These are phyloP conservation scores for Drosophila falleni DNA, from an alignment of 2,888 invertebrate genomes.

Conservation along the genomic window DNA sequence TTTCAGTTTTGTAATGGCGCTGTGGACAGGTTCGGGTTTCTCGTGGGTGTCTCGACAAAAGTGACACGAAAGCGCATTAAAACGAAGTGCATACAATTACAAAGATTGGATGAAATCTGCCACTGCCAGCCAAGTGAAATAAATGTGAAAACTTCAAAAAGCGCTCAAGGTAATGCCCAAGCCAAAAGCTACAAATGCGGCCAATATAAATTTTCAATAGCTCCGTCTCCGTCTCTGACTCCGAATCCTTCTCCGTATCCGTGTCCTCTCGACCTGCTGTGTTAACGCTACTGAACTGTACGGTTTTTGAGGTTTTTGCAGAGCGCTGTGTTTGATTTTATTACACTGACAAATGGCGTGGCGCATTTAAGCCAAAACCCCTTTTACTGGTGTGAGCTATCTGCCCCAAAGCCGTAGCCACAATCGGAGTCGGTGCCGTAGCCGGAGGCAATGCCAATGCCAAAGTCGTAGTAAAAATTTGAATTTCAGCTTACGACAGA, in stretches of 20 bases:
- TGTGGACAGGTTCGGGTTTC: slow-evolving; percentile 22
- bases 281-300: slow-evolving; percentile 47
- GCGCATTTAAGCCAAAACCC: slow-evolving; percentile 77
- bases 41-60: slow-evolving; percentile 40
- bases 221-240: slow-evolving; percentile 3
- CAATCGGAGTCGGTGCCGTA: neutral
- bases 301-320: slow-evolving; percentile 72
- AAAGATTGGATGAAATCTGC: slow-evolving; percentile 75
- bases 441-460: slow-evolving; percentile 23
- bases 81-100: slow-evolving; percentile 79
- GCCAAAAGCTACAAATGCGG: slow-evolving; percentile 74
- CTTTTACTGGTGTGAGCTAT: slow-evolving; percentile 38
- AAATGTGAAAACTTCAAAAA: slow-evolving; percentile 80
- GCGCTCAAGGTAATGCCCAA: slow-evolving; percentile 75
- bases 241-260: neutral
- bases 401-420: neutral
- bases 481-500: slow-evolving; percentile 76
- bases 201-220: slow-evolving; percentile 80
- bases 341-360: slow-evolving; percentile 81
- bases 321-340: slow-evolving; percentile 78
- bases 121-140: slow-evolving; percentile 67
- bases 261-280: slow-evolving; percentile 6
- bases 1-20: slow-evolving; percentile 10
- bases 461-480: slow-evolving; percentile 68
- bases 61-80: slow-evolving; percentile 78